phyloP scores from a whole-genome alignment of 2,113 vertebrate genomes.

The Perca schrenkii region DNA sequence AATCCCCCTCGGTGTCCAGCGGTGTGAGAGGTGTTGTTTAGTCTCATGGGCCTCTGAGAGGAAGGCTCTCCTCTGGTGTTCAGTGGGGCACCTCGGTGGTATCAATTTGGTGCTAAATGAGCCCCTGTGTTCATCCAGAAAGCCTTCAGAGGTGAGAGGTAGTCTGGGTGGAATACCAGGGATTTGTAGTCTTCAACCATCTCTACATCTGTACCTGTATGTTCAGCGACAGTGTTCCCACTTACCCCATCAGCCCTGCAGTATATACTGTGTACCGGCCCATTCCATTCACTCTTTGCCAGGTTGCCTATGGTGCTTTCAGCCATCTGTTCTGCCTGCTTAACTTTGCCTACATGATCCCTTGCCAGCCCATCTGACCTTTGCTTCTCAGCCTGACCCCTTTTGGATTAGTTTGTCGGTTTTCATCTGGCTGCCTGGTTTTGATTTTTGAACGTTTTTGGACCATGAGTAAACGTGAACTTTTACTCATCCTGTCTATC shows the following conservation, averaged over 20 bases:
- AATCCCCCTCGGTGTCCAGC: slow-evolving; percentile 14
- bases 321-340: not conserved
- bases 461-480: not conserved
- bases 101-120: slow-evolving; percentile 9
- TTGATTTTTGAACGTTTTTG: not conserved
- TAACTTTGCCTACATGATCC: not conserved
- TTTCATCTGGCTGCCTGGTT: not conserved
- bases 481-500: not conserved
- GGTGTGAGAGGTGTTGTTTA: slow-evolving; percentile 5
- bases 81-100: slow-evolving; percentile 17
- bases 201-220: not conserved
- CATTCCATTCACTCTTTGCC: not conserved
- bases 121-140: slow-evolving; percentile 24
- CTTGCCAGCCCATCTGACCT: not conserved
- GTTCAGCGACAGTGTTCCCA: not conserved
- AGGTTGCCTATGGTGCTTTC: not conserved
- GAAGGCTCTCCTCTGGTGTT: slow-evolving; percentile 30
- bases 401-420: not conserved
- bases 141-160: not conserved
- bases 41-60: slow-evolving; percentile 22
- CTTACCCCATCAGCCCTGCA: not conserved
- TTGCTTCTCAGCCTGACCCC: not conserved
- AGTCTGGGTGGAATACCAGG: slow-evolving; percentile 1
- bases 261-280: not conserved
- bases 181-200: slow-evolving; percentile 5